Evolutionary conservation across 1,140 invertebrate species (phyloP).

Genomic region (Radopholus similis): DNA sequence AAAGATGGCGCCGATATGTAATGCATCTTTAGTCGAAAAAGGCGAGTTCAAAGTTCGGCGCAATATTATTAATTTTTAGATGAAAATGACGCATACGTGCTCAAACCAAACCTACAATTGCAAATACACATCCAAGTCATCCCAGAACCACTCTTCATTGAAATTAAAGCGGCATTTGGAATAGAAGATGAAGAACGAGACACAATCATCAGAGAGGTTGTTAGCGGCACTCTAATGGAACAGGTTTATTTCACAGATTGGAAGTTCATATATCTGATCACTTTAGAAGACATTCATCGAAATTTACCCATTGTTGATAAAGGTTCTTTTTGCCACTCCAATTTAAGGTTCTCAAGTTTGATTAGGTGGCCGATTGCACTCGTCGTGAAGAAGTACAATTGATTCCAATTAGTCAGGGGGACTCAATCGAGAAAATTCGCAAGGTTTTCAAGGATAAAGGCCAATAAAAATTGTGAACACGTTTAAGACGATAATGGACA

Average conservation of each 20-base stretch:
- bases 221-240: constrained; percentile 38
- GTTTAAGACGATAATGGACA: constrained; percentile 15
- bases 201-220: constrained; percentile 36
- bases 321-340: constrained; percentile 24
- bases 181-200: constrained; percentile 43
- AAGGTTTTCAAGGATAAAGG: no score
- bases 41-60: background rate
- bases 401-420: constrained; percentile 23
- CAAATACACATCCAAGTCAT: constrained; percentile 34
- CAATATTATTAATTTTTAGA: background rate
- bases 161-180: constrained; percentile 27
- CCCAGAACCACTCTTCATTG: constrained; percentile 35
- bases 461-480: no score
- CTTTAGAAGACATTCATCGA: constrained; percentile 27
- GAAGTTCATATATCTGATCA: no score
- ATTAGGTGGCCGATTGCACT: constrained; percentile 32
- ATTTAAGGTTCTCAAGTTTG: constrained; percentile 11
- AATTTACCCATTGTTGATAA: constrained; percentile 42
- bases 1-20: constrained; percentile 19
- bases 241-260: no score
- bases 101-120: constrained; percentile 44
- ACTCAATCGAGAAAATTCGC: constrained; percentile 31
- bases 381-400: background rate
- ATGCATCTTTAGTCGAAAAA: constrained; percentile 11
- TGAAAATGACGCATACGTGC: background rate